phyloP scores from a whole-genome alignment of 2,113 vertebrate species.

The Oreotragus oreotragus region DNA sequence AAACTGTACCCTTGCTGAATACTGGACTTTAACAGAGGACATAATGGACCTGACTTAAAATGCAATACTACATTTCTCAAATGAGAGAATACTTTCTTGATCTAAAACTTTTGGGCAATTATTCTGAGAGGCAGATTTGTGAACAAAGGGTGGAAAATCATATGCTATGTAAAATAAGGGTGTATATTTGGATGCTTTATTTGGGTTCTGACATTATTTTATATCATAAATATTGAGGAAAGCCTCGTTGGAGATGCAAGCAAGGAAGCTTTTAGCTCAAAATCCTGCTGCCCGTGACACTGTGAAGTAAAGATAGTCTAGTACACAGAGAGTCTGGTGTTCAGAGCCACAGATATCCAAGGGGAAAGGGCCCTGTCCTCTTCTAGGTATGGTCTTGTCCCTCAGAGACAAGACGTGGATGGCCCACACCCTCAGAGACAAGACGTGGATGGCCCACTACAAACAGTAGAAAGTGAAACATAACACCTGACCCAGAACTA shows the following conservation, averaged over 20 bases:
- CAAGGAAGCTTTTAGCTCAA: not conserved
- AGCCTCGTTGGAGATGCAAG: not conserved
- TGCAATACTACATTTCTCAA: not conserved
- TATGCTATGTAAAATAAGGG: not conserved
- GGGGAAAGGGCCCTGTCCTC: not conserved
- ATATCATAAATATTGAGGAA: not conserved
- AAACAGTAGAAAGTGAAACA: not conserved
- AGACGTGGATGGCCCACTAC: rapidly evolving
- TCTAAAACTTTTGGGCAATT: not conserved
- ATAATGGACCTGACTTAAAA: not conserved
- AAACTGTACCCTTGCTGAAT: not conserved
- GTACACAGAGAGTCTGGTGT: not conserved
- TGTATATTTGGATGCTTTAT: not conserved
- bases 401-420: not conserved
- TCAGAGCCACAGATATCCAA: rapidly evolving
- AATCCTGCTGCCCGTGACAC: rapidly evolving
- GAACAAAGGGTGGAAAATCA: not conserved
- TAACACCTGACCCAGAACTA: rapidly evolving
- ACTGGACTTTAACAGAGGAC: not conserved
- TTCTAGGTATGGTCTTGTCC: not conserved
- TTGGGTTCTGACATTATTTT: not conserved
- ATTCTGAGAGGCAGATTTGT: not conserved
- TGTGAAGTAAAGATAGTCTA: rapidly evolving
- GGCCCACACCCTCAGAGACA: not conserved
- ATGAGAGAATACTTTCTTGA: not conserved